phyloP scores from a whole-genome alignment of 2,113 vertebrate species.

The Bufo gargarizans region DNA sequence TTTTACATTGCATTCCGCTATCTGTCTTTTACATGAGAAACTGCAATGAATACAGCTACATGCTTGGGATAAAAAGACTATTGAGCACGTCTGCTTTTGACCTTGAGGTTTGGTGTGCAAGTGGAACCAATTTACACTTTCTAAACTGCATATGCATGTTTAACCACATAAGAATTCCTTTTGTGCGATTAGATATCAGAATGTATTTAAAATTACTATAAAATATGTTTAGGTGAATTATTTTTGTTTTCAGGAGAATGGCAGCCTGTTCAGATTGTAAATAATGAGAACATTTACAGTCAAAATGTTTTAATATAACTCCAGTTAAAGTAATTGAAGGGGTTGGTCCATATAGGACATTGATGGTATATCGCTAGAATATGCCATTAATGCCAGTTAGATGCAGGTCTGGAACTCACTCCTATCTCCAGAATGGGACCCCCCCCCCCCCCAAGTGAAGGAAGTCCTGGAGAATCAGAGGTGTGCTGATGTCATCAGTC shows the following conservation, averaged over 20 bases:
- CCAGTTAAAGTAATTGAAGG: background rate
- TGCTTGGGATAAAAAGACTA: background rate
- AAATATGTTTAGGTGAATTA: constrained; percentile 9
- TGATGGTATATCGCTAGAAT: too few species aligned
- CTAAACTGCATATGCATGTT: constrained; percentile 18
- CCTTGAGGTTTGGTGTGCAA: constrained; percentile 18
- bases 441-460: too few species aligned
- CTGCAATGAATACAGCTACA: background rate
- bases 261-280: background rate
- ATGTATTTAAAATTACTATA: constrained; percentile 10
- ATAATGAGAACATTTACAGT: background rate
- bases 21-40: background rate
- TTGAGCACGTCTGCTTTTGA: constrained; percentile 23
- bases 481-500: too few species aligned
- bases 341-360: too few species aligned
- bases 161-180: constrained; percentile 14
- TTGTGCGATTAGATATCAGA: background rate
- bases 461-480: too few species aligned
- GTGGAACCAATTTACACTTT: constrained; percentile 22
- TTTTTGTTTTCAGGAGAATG: constrained; percentile 7
- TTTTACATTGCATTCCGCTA: background rate
- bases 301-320: background rate
- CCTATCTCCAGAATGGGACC: too few species aligned
- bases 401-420: too few species aligned
- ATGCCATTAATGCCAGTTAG: too few species aligned